phyloP scores from a whole-genome alignment of 2,888 invertebrate species.

The Lissonota sp. region DNA sequence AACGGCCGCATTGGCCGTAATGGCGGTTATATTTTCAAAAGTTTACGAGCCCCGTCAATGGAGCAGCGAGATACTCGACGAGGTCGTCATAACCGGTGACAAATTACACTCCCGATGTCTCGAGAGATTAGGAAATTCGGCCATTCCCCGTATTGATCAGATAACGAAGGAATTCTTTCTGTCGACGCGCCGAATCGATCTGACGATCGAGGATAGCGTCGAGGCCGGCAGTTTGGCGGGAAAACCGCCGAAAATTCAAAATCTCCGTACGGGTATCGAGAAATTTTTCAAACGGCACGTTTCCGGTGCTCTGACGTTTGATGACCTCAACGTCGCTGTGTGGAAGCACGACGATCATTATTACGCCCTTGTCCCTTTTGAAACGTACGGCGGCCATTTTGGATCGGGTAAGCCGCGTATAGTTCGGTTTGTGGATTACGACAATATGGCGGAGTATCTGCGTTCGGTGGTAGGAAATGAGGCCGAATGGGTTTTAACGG shows the following conservation, averaged over 20 bases:
- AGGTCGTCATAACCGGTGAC: slow-evolving; percentile 76
- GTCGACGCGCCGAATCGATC: slow-evolving; percentile 75
- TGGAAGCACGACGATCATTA: slow-evolving; percentile 74
- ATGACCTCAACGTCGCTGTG: slow-evolving; percentile 70
- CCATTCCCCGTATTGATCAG: slow-evolving; percentile 71
- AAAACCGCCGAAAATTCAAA: slow-evolving; percentile 69
- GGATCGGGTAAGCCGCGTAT: slow-evolving; percentile 64
- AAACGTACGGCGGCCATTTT: not conserved
- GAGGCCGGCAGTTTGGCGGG: slow-evolving; percentile 74
- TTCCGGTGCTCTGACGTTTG: slow-evolving; percentile 72
- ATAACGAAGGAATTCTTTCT: slow-evolving; percentile 78
- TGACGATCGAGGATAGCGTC: slow-evolving; percentile 78
- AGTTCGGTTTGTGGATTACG: slow-evolving; percentile 68
- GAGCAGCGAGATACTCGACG: slow-evolving; percentile 73
- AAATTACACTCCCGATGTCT: slow-evolving; percentile 76
- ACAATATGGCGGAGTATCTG: slow-evolving; percentile 68
- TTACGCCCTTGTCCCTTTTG: slow-evolving; percentile 74
- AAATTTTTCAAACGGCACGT: slow-evolving; percentile 73
- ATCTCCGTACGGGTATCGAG: slow-evolving; percentile 71
- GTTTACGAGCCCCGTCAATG: slow-evolving; percentile 77
- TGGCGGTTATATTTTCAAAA: slow-evolving; percentile 78
- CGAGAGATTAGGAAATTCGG: slow-evolving; percentile 68
- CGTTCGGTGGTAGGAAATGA: slow-evolving; percentile 59
- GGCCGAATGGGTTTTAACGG: slow-evolving; percentile 77
- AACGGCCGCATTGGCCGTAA: slow-evolving; percentile 75